These are phyloP conservation scores for Platerodrilus igneus DNA, from an alignment of 2,888 invertebrate species.

Conservation along the genomic window DNA sequence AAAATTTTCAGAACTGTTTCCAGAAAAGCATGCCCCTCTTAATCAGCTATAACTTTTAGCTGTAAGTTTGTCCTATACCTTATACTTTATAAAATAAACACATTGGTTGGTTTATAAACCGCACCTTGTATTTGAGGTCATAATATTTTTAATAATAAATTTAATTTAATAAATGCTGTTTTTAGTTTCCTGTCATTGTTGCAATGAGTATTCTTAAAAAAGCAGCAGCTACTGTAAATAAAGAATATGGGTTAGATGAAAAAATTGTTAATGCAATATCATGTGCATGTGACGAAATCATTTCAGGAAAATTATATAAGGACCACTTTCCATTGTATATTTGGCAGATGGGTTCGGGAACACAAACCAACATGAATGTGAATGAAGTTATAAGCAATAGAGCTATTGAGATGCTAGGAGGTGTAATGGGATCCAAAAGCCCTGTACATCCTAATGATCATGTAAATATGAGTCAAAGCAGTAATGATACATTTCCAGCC, in stretches of 20 bases:
- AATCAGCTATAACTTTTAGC: no score
- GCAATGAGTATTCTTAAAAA: conserved; percentile 96
- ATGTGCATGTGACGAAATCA: conserved; percentile 90
- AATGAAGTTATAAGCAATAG: conserved; percentile 64
- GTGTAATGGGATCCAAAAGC: conserved; percentile 83
- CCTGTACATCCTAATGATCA: conserved; percentile 99
- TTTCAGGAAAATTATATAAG: conserved; percentile 85
- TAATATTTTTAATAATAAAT: no score
- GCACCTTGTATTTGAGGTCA: no score
- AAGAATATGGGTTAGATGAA: conserved; percentile 84
- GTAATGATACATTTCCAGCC: conserved; percentile 98
- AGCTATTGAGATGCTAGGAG: conserved; percentile 50
- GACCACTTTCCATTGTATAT: conserved; percentile 97
- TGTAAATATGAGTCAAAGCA: conserved; percentile 97
- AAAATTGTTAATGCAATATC: conserved; percentile 86
- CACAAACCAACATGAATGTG: conserved; percentile 98
- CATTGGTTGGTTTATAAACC: no score
- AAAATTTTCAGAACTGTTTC: no score
- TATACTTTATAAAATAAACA: no score
- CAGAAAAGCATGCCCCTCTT: no score
- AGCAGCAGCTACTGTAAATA: conserved; percentile 95
- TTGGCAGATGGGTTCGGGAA: conserved; percentile 99
- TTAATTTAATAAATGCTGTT: conserved; percentile 71
- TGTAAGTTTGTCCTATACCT: no score
- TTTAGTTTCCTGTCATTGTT: conserved; percentile 83